Evolutionary conservation across 2,888 invertebrate species (phyloP).

Genomic region (Augiades crinisus): DNA sequence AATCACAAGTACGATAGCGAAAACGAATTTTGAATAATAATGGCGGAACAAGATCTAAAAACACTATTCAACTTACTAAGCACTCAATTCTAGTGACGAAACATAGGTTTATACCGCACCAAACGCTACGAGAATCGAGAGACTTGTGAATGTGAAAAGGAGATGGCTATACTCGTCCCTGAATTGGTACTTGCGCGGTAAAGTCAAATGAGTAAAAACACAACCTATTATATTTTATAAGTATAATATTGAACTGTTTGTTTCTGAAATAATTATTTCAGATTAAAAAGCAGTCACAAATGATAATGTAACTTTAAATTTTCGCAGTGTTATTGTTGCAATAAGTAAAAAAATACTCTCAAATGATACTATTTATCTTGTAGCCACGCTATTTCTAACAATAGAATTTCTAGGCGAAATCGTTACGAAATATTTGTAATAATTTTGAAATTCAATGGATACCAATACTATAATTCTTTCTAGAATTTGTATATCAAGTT

Average conservation of each 20-base stretch:
- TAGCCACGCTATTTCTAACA: constrained; percentile 45
- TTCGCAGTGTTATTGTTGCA: not conserved
- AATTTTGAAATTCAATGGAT: not conserved
- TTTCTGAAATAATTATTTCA: not conserved
- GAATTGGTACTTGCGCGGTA: constrained; percentile 73
- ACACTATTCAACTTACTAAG: constrained; percentile 62
- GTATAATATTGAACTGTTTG: not conserved
- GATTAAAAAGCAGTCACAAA: not conserved
- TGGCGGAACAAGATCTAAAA: constrained; percentile 74
- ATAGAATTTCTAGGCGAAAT: constrained; percentile 36
- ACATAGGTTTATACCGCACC: constrained; percentile 55
- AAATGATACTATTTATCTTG: constrained; percentile 33
- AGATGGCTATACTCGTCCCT: constrained; percentile 57
- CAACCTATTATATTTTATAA: constrained; percentile 13
- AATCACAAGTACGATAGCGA: constrained; percentile 46
- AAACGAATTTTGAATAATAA: constrained; percentile 57
- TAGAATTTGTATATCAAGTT: not conserved
- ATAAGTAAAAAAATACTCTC: constrained; percentile 27
- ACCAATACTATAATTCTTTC: not conserved
- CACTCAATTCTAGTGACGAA: constrained; percentile 68
- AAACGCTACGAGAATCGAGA: constrained; percentile 47
- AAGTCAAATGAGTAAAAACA: constrained; percentile 56
- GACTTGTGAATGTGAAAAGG: constrained; percentile 56
- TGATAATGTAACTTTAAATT: not conserved
- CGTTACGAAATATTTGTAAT: constrained; percentile 39